Base-by-base conservation (phyloP, 2,888 invertebrate genomes). In the Eulithis testata region DNA sequence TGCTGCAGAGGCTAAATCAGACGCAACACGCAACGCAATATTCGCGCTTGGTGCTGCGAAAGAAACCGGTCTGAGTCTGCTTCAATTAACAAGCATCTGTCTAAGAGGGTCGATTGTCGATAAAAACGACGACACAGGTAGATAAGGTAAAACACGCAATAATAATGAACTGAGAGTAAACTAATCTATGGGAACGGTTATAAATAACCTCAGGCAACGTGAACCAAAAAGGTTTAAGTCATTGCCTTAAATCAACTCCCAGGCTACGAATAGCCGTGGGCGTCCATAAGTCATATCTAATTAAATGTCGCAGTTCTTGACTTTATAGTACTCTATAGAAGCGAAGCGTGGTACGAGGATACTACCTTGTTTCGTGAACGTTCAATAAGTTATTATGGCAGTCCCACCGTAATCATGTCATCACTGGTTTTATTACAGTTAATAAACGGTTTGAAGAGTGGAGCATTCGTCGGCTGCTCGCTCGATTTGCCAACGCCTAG, bases 281-380 rank as follows among this genome's bases (percentile, higher is more conserved):
- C 85, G 86, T 85, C 85, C 86, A 85, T 88, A 89, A 88, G 86
- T 90, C 87, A 88, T 82, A 82, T 82, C 82, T 89, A 88, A 90
- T 90, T 89, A 87, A 89, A 88, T 85, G 83, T 79, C 84, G 87
- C 87, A 88, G 87, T 89, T 86, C 85, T 89, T 87, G 87, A 89
- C 88, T 87, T 77, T 74, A 68, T 76, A 70, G 76, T 2, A 21
- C 21, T 21, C 70, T 77, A 76, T 76, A 76, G 74, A 76, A 73
- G 73, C 75, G 74, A 76, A 73, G 73, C 75, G 51, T 59, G 55
- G 49, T 78, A 77, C 65, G 67, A 70, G 71, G 60, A 72, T 75
- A 74, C 72, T 76, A 74, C 68, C 74, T 65, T 69, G 72, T 77
- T 76, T 75, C 67, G 76, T 76, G 73, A 76, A 78, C 73, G 64